Conservation (phyloP, 2,888 invertebrate genomes). For the Axea sp. region DNA sequence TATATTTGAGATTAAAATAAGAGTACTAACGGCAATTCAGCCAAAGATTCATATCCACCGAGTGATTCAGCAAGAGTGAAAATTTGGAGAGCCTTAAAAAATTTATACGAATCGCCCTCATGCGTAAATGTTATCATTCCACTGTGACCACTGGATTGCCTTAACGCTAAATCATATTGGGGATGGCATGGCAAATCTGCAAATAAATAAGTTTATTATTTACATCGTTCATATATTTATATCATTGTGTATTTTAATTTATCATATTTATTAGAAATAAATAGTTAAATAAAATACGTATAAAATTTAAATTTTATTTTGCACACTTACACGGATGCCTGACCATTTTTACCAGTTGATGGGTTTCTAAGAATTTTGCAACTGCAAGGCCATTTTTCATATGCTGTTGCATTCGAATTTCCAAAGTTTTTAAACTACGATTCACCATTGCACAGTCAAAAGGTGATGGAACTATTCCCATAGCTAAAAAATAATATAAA, state of each 20-base stretch:
- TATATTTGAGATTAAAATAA: background rate
- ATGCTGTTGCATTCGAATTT: slow-evolving; percentile 94
- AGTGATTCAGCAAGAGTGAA: slow-evolving; percentile 96
- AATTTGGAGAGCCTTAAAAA: slow-evolving; percentile 87
- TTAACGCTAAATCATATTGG: slow-evolving; percentile 88
- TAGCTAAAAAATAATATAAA: slow-evolving; percentile 81
- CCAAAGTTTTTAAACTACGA: slow-evolving; percentile 95
- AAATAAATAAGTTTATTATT: slow-evolving; percentile 6
- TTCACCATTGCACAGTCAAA: slow-evolving; percentile 97
- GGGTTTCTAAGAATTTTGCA: slow-evolving; percentile 89
- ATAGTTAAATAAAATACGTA: no score
- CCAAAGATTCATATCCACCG: slow-evolving; percentile 96
- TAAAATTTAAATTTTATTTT: no score
- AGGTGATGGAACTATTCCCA: slow-evolving; percentile 96
- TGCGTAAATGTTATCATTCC: slow-evolving; percentile 95
- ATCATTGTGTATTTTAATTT: no score
- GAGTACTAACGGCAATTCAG: slow-evolving; percentile 92
- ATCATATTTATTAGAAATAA: no score
- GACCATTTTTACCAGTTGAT: slow-evolving; percentile 89
- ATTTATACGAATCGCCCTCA: slow-evolving; percentile 88
- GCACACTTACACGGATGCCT: slow-evolving; percentile 86
- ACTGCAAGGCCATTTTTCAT: slow-evolving; percentile 88
- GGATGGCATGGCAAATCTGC: slow-evolving; percentile 91
- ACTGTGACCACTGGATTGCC: slow-evolving; percentile 92
- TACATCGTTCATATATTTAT: no score